phyloP scores from a whole-genome alignment of 2,888 invertebrate genomes.

The Drosophila lacicola region DNA sequence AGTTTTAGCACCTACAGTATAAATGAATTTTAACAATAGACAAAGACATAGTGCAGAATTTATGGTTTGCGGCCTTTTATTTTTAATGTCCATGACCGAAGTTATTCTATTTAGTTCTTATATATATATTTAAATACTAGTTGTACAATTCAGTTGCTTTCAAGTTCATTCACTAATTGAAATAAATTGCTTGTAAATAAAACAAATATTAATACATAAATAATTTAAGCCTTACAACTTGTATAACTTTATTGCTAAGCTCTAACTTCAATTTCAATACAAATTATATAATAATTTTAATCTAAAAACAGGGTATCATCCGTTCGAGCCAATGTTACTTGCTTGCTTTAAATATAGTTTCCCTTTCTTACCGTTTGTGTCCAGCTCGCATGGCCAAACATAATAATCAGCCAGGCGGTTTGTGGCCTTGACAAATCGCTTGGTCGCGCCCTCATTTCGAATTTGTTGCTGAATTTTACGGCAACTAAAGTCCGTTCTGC shows the following conservation, averaged over 20 bases:
- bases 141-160: slow-evolving; percentile 34
- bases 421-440: slow-evolving; percentile 35
- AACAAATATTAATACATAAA: slow-evolving; percentile 16
- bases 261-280: background rate
- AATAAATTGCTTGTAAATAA: slow-evolving; percentile 58
- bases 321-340: background rate
- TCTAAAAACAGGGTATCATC: slow-evolving; percentile 1
- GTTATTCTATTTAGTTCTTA: slow-evolving; percentile 24
- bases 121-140: slow-evolving; percentile 24
- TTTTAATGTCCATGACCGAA: slow-evolving; percentile 27
- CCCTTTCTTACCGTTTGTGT: slow-evolving; percentile 7
- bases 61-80: slow-evolving; percentile 32
- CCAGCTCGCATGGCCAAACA: slow-evolving; percentile 32
- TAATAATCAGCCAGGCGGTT: slow-evolving; percentile 31
- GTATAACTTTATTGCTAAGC: background rate
- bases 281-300: background rate
- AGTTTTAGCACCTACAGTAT: slow-evolving; percentile 26
- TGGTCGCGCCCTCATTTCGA: slow-evolving; percentile 37
- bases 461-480: slow-evolving; percentile 32
- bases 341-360: background rate
- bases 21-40: slow-evolving; percentile 24
- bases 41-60: slow-evolving; percentile 29
- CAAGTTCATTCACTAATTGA: slow-evolving; percentile 33
- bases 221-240: background rate
- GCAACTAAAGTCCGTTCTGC: slow-evolving; percentile 9